Percentiles rank a stretch among this genome's conserved stretches.
These are phyloP conservation scores for Microvelia longipes DNA, from an alignment of 1,140 invertebrate species.

Conservation along the genomic window DNA sequence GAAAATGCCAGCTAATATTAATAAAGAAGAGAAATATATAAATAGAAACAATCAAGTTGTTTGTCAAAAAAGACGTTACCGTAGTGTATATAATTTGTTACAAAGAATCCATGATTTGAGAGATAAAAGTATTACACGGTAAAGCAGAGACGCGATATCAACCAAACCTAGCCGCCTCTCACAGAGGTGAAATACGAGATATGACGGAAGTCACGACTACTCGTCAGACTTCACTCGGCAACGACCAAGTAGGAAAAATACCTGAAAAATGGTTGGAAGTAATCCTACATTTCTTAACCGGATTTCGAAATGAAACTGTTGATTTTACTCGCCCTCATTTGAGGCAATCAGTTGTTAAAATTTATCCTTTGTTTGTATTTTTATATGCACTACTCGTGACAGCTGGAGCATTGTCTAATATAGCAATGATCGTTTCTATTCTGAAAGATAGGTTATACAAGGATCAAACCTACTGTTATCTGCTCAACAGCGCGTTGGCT, in stretches of 20 bases:
- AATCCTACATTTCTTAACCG: conserved; percentile 23
- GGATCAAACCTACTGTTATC: conserved; percentile 46
- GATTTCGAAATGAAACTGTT: conserved; percentile 26
- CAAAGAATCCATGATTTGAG: no score
- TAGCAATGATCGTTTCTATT: conserved; percentile 42
- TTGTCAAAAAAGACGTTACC: no score
- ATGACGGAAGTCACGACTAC: no score
- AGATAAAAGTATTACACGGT: no score
- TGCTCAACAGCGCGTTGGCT: conserved; percentile 49
- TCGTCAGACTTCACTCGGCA: background rate
- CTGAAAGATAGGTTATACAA: conserved; percentile 39
- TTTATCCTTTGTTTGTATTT: conserved; percentile 47
- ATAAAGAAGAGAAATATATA: no score
- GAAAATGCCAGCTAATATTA: no score
- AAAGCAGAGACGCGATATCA: background rate
- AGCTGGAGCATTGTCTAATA: conserved; percentile 40
- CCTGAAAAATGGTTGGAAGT: conserved; percentile 24
- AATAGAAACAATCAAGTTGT: no score
- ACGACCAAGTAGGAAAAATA: conserved; percentile 7
- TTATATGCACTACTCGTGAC: conserved; percentile 42
- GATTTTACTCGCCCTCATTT: conserved; percentile 33
- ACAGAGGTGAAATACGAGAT: background rate
- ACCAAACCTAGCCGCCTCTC: background rate
- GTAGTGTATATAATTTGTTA: no score
- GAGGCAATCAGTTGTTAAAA: conserved; percentile 32